These are phyloP conservation scores for Podilymbus podiceps DNA, from an alignment of 2,113 vertebrate species.

Conservation along the genomic window DNA sequence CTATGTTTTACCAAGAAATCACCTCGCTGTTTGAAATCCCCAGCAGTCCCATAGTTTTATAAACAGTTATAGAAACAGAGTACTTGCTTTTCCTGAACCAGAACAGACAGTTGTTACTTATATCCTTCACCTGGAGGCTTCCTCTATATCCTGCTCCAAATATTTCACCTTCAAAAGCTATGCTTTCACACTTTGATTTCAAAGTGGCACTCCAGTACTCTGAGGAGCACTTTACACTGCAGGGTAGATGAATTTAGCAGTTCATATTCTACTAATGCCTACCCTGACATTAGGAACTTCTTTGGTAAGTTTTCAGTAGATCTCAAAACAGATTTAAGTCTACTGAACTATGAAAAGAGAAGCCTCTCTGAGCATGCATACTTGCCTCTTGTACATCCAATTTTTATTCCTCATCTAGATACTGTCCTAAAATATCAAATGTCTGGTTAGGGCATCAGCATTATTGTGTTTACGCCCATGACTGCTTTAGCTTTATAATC, in stretches of 20 bases:
- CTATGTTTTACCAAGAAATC: not conserved
- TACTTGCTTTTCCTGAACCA: not conserved
- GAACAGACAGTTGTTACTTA: not conserved
- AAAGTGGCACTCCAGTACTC: not conserved
- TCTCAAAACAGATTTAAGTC: not conserved
- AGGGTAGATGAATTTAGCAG: not conserved
- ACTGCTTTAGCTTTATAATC: not conserved
- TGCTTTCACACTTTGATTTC: not conserved
- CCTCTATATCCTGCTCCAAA: not conserved
- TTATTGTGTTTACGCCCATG: not conserved
- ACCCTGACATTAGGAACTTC: not conserved
- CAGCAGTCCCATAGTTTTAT: not conserved
- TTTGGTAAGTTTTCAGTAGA: not conserved
- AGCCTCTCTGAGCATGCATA: not conserved
- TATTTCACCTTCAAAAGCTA: not conserved
- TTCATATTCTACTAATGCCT: not conserved
- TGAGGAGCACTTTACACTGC: not conserved
- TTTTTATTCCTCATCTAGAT: not conserved
- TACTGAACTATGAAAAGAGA: not conserved
- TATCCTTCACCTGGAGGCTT: not conserved
- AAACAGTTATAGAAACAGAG: not conserved
- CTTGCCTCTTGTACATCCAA: not conserved
- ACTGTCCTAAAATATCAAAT: not conserved
- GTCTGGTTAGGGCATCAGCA: not conserved
- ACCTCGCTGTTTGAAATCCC: not conserved